Evolutionary conservation across 2,113 vertebrate genomes (phyloP), one percentile per base, ranked within the genome.

Genomic region (Cololabis saira): DNA sequence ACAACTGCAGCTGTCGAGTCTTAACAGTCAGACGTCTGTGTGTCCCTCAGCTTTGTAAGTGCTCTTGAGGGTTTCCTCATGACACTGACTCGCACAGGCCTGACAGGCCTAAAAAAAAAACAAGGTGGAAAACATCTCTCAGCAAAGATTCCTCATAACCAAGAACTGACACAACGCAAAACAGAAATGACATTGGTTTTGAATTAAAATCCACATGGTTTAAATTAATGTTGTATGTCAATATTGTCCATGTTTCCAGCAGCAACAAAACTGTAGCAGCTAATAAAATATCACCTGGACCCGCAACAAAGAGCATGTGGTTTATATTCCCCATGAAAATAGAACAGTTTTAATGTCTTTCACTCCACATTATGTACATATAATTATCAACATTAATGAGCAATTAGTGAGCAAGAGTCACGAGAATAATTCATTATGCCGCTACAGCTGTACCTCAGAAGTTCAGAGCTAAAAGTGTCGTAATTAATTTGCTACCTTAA

Each of bases 231-330:
- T 30, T 8, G 8, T 30, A 30, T 30, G 8, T 30, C 30, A 4
- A 30, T 5, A 47, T n/a, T 9, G 16, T 18, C 15, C 15, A n/a
- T 8, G 57, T 24, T 33, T 42, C 30, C 44, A 52, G 19, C 48
- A 65, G 27, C 33, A 61, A 12, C 24, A 40, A 37, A 55, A 19
- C 49, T 53, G 3, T 61, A 81, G 70, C 70, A 78, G 58, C 42
- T 67, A 62, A 2, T 68, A 63, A 71, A 56, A 66, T 3, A 40
- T 19, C 3, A 24, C 1, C 16, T 0, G 24, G 17, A 13, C 18
- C 13, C 18, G 14, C 19, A n/a, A 12, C 30, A 61, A 19, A 62
- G 40, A 55, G 19, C 11, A 40, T 37, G 6, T 15, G 13, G 4
- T 24, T 52, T 49, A 5, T 27, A 27, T 27, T 27, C 24, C 2